These are phyloP conservation scores for Dendroctonus valens DNA, from an alignment of 1,140 invertebrate species.

Conservation along the genomic window DNA sequence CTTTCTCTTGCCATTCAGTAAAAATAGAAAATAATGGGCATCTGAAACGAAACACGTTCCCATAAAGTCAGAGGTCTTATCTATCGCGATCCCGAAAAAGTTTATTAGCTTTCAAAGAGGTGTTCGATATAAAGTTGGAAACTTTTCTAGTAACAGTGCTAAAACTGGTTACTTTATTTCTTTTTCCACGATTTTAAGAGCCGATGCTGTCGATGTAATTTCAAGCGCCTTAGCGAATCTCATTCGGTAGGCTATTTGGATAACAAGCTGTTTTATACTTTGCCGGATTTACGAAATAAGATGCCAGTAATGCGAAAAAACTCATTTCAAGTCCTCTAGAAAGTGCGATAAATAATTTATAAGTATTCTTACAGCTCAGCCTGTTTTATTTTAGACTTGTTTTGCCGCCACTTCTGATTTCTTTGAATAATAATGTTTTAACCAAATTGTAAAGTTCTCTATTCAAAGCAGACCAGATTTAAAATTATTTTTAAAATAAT, in stretches of 20 bases:
- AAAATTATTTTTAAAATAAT: no score
- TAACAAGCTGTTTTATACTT: conserved; percentile 22
- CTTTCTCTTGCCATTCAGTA: no score
- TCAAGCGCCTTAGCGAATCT: conserved; percentile 13
- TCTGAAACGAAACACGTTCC: neutral
- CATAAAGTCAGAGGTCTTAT: conserved; percentile 20
- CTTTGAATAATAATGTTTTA: no score
- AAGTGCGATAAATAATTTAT: conserved; percentile 6
- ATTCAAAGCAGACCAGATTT: no score
- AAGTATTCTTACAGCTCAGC: neutral
- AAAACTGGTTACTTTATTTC: conserved; percentile 18
- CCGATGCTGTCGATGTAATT: conserved; percentile 21
- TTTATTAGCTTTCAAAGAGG: conserved; percentile 17
- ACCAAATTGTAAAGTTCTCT: no score
- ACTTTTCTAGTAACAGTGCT: conserved; percentile 17
- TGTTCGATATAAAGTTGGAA: conserved; percentile 20
- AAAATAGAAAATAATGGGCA: neutral
- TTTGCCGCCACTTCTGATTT: no score
- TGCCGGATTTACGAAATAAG: conserved; percentile 11
- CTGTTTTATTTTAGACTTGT: no score
- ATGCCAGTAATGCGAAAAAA: conserved; percentile 3
- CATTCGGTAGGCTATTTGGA: conserved; percentile 18
- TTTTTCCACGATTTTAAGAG: conserved; percentile 14
- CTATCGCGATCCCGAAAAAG: conserved; percentile 7
- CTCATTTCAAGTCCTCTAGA: neutral